Conservation (phyloP, 2,797 vertebrate species). For the Thripadectes ignobilis region DNA sequence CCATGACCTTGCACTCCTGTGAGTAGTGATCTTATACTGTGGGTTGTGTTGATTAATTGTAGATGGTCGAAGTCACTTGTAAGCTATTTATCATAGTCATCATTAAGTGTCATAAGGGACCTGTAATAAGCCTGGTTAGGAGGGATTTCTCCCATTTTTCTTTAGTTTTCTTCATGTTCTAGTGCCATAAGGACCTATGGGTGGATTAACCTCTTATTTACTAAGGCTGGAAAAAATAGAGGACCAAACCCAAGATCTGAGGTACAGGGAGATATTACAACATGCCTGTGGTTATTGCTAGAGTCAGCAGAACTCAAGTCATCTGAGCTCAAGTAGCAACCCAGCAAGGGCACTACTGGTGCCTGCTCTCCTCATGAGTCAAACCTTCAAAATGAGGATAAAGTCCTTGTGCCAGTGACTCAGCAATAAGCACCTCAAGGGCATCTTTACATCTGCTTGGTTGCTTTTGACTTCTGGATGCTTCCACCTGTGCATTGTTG, state of each 20-base stretch:
- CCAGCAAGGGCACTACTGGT: not conserved
- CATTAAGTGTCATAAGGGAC: slow-evolving; percentile 23
- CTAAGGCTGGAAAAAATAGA: not conserved
- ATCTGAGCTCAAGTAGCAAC: not conserved
- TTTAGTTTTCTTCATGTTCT: not conserved
- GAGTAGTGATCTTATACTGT: not conserved
- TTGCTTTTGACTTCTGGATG: not conserved
- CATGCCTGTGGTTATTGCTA: not conserved
- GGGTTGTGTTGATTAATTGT: slow-evolving; percentile 45
- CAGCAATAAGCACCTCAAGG: not conserved
- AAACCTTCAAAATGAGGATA: not conserved
- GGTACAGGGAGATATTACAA: not conserved
- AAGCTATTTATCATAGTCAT: slow-evolving; percentile 38
- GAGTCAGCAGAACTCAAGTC: not conserved
- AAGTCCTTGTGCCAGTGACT: not conserved
- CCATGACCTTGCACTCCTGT: not conserved
- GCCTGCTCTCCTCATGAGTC: not conserved
- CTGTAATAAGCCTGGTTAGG: not conserved
- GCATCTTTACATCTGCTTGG: not conserved
- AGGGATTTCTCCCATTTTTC: not conserved
- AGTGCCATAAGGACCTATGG: not conserved
- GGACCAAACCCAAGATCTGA: not conserved
- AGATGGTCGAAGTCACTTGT: not conserved
- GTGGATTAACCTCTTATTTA: not conserved
- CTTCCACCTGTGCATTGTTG: not conserved